Conservation (phyloP, 2,113 vertebrate genomes). For the Suncus etruscus region DNA sequence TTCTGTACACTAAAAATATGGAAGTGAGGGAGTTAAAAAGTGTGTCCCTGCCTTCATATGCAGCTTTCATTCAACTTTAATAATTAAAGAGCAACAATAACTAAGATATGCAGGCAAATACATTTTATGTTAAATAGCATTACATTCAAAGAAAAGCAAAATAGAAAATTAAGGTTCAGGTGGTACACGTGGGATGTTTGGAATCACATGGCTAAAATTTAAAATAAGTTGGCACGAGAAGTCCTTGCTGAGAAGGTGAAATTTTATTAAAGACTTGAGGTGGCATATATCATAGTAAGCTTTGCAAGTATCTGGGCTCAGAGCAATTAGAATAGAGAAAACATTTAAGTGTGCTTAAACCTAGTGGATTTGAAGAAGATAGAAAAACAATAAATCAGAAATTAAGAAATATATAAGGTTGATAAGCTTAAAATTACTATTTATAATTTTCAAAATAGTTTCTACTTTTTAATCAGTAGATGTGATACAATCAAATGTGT, state of each 20-base stretch:
- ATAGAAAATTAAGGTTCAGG: neutral
- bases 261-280: neutral
- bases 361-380: conserved; percentile 7
- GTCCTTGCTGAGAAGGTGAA: neutral
- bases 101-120: neutral
- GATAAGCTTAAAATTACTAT: conserved; percentile 29
- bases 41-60: neutral
- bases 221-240: neutral
- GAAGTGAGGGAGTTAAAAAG: neutral
- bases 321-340: neutral
- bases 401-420: conserved; percentile 10
- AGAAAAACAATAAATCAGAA: neutral
- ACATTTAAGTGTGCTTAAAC: neutral
- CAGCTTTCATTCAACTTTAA: neutral
- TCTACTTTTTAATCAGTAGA: conserved; percentile 22
- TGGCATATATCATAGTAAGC: neutral
- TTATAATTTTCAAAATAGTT: neutral
- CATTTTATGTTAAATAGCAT: neutral
- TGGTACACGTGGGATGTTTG: neutral
- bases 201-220: neutral
- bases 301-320: neutral
- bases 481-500: neutral
- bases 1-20: neutral
- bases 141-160: conserved; percentile 29
- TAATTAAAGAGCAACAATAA: neutral